Evolutionary conservation across 2,113 vertebrate species (phyloP), one percentile per base, ranked within the genome.

Genomic region (Rafetus swinhoei): DNA sequence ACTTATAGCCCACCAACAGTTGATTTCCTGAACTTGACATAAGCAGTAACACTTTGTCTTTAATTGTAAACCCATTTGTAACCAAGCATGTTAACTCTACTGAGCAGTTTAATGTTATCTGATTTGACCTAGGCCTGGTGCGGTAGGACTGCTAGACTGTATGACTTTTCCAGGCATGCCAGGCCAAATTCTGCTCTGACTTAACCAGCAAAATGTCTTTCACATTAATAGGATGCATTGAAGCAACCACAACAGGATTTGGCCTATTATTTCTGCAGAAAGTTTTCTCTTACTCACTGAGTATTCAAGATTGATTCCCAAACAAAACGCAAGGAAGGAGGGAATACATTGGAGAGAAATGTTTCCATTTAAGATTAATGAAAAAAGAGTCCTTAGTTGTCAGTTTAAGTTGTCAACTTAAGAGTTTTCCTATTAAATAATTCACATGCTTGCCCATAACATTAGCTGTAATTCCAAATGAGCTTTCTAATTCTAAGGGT

Each of bases 41-140:
- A 76, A 81, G 77, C 55, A 85, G n/a, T 55, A 88, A 72, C 91
- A 92, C 77, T 88, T 92, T 60, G 77, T 29, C 62, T 81, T 85
- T 84, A 81, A 88, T 22, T 88, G 62, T 69, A 88, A 81, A 88
- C 85, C 25, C 56, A 50, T 81, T 88, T 92, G 55, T 55, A 55
- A 60, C 55, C 21, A 74, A 60, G 25, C 62, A 29, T 21, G 50
- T 60, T 69, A 88, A 65, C 62, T 72, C 62, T 81, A 39, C 52
- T 81, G 56, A 84, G 50, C 77, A 54, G 54, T 54, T 74, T 88
- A 88, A 92, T 85, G 45, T 83, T 81, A 55, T 76, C 7, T 81
- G 79, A 84, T 77, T 74, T 81, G 79, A 57, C 79, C 52, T 50
- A 60, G 45, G 35, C 50, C 29, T 65, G 50, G 59, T 32, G 76